These are phyloP conservation scores for Lagorchestes hirsutus DNA, from an alignment of 2,797 vertebrate genomes.

Conservation along the genomic window DNA sequence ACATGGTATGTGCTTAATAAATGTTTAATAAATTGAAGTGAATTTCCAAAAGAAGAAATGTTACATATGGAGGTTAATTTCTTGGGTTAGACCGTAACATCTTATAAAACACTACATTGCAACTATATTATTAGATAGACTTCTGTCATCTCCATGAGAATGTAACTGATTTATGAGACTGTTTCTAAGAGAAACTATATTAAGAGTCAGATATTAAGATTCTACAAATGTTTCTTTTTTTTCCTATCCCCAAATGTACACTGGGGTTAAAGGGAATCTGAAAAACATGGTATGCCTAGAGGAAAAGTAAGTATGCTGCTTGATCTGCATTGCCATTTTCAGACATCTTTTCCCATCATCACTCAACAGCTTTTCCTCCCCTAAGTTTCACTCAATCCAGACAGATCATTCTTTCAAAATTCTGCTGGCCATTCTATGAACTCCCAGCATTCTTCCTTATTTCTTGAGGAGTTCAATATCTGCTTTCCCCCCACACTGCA, in stretches of 20 bases:
- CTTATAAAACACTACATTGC: background rate
- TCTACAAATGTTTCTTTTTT: background rate
- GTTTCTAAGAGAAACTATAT: background rate
- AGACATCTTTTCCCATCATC: background rate
- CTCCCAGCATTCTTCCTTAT: background rate
- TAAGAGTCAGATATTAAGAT: background rate
- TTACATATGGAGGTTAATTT: background rate
- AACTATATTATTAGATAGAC: background rate
- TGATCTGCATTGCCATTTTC: background rate
- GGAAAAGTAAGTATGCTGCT: background rate
- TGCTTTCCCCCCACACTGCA: background rate
- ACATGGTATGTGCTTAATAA: background rate
- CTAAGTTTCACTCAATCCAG: background rate
- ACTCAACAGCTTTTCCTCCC: background rate
- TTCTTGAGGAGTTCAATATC: background rate
- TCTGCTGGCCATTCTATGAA: background rate
- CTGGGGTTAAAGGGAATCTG: background rate
- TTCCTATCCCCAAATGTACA: background rate
- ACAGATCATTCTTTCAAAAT: background rate
- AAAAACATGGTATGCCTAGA: background rate
- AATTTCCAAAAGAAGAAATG: background rate
- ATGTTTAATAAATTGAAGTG: background rate
- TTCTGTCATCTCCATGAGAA: background rate
- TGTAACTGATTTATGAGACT: background rate
- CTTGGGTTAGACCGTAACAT: background rate